Conservation (phyloP, 2,888 invertebrate genomes). For the Scaeva pyrastri region DNA sequence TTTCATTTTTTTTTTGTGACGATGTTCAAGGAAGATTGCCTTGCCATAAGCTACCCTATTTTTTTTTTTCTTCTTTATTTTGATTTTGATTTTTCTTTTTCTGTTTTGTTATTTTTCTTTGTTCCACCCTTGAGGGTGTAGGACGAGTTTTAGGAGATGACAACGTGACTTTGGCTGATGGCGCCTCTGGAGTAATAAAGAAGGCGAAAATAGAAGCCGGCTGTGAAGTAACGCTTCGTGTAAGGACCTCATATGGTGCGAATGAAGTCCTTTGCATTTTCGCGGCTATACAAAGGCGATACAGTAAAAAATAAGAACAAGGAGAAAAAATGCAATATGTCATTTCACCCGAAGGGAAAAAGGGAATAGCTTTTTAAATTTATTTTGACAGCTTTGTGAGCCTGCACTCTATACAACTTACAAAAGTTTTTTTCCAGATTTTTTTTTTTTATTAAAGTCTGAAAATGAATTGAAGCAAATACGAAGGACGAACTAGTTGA, state of each 20-base stretch:
- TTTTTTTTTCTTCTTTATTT: constrained; percentile 11
- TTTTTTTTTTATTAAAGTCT: background rate
- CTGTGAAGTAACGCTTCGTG: constrained; percentile 20
- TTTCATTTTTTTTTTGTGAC: constrained; percentile 9
- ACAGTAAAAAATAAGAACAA: background rate
- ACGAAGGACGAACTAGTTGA: background rate
- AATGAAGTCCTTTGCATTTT: constrained; percentile 51
- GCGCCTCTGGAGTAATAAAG: constrained; percentile 25
- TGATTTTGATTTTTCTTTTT: constrained; percentile 10
- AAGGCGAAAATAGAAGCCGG: constrained; percentile 22
- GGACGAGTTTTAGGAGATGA: constrained; percentile 18
- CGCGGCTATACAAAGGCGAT: constrained; percentile 33
- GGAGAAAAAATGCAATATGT: constrained; percentile 19
- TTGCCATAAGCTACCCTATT: constrained; percentile 14
- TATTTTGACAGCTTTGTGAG: constrained; percentile 32
- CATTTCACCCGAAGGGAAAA: constrained; percentile 14
- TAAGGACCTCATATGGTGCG: constrained; percentile 32
- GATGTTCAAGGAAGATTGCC: constrained; percentile 8
- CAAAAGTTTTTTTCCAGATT: background rate
- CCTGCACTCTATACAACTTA: background rate
- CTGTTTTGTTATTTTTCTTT: background rate
- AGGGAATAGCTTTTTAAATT: constrained; percentile 17
- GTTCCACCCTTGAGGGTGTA: constrained; percentile 15
- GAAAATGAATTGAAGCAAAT: constrained; percentile 1
- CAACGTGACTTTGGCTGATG: constrained; percentile 19